Evolutionary conservation across 1,140 invertebrate genomes (phyloP).

Genomic region (Leguminivora glycinivorella): DNA sequence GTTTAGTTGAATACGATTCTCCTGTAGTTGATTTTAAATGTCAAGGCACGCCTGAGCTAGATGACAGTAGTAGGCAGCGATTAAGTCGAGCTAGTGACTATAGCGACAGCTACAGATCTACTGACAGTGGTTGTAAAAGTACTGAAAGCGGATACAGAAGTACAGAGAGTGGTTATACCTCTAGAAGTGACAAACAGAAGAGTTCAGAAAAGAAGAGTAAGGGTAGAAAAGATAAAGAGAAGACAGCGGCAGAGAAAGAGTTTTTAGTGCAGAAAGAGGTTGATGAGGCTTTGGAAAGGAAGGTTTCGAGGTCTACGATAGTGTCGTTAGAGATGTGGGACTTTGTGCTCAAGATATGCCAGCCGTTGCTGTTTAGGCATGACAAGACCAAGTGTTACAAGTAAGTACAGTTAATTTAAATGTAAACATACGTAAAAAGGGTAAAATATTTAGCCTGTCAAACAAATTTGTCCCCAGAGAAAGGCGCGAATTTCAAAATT

Average conservation of each 20-base stretch:
- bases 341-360: slow-evolving; percentile 71
- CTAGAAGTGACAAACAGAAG: slow-evolving; percentile 35
- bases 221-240: slow-evolving; percentile 16
- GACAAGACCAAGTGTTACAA: slow-evolving; percentile 71
- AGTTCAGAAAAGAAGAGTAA: slow-evolving; percentile 48
- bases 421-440: not conserved
- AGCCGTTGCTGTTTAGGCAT: slow-evolving; percentile 69
- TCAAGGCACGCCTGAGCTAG: slow-evolving; percentile 58
- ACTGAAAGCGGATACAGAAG: slow-evolving; percentile 56
- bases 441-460: too few relatives aligned
- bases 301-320: slow-evolving; percentile 54
- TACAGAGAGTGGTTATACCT: slow-evolving; percentile 46
- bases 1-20: slow-evolving; percentile 70
- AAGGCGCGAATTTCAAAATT: too few relatives aligned
- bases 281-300: slow-evolving; percentile 37
- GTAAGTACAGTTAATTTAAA: slow-evolving; percentile 44
- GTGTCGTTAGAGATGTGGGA: slow-evolving; percentile 70
- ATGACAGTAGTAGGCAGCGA: slow-evolving; percentile 45
- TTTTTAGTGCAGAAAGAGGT: slow-evolving; percentile 58
- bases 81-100: slow-evolving; percentile 42
- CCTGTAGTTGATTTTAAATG: slow-evolving; percentile 54
- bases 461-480: too few relatives aligned
- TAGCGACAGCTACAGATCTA: slow-evolving; percentile 40
- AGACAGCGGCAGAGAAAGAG: slow-evolving; percentile 37
- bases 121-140: slow-evolving; percentile 54